These are phyloP conservation scores for Drosophila grimshawi DNA, from an alignment of 1,140 invertebrate genomes.

Conservation along the genomic window DNA sequence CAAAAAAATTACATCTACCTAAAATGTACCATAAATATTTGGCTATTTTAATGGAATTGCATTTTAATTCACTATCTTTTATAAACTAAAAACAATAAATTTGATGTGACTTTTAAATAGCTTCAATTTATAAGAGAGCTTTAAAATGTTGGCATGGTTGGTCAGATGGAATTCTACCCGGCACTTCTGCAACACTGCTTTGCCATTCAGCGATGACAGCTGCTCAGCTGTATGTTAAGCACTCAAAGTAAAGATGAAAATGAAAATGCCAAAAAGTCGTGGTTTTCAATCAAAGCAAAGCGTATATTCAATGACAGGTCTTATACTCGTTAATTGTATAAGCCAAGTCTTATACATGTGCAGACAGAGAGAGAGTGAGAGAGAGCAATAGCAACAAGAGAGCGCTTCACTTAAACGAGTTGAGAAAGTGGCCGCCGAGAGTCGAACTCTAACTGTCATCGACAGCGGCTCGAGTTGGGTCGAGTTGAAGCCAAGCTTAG, in stretches of 20 bases:
- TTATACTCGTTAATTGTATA: constrained; percentile 5
- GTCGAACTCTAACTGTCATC: constrained; percentile 32
- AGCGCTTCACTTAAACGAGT: constrained; percentile 19
- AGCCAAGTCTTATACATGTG: constrained; percentile 11
- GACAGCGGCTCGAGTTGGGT: constrained; percentile 11
- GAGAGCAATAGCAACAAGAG: not conserved
- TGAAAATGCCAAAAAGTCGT: not conserved
- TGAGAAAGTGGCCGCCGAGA: constrained; percentile 9
- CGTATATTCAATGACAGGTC: not conserved
- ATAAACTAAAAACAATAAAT: too few relatives aligned
- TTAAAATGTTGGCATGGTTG: too few relatives aligned
- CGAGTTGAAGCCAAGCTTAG: constrained; percentile 40
- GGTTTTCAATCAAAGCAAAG: not conserved
- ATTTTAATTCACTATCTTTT: too few relatives aligned
- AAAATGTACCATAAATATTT: too few relatives aligned
- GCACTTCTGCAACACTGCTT: constrained; percentile 51
- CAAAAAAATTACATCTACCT: too few relatives aligned
- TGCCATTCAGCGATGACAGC: constrained; percentile 47
- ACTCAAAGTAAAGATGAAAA: not conserved
- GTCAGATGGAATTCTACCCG: constrained; percentile 52
- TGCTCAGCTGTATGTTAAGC: constrained; percentile 14
- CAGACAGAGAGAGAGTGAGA: not conserved
- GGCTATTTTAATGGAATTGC: too few relatives aligned
- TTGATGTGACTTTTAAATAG: too few relatives aligned
- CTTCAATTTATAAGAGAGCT: too few relatives aligned